phyloP scores from a whole-genome alignment of 2,113 vertebrate species.

The Nanorana parkeri region DNA sequence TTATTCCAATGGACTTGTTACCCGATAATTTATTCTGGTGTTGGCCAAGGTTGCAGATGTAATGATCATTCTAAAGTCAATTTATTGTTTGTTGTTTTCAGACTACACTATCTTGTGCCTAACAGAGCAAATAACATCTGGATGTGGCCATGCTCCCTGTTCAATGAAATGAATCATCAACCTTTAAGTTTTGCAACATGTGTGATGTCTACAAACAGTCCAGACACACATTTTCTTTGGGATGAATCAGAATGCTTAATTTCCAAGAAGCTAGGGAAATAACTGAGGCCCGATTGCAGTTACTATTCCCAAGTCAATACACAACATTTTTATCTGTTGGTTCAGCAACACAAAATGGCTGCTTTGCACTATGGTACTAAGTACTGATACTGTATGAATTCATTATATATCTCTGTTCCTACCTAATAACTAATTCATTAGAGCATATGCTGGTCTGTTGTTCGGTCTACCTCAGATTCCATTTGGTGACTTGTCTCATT shows the following conservation, averaged over 20 bases:
- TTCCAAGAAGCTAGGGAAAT: neutral
- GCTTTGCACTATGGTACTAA: neutral
- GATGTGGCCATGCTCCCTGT: neutral
- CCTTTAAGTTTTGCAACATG: neutral
- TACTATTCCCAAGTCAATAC: neutral
- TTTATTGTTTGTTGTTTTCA: neutral
- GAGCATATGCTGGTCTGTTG: neutral
- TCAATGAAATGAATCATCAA: constrained; percentile 5
- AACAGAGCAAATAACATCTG: neutral
- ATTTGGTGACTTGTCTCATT: constrained; percentile 5
- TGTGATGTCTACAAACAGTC: no score
- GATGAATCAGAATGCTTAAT: neutral
- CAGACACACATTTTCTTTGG: no score
- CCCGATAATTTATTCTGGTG: constrained; percentile 22
- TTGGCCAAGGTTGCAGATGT: neutral
- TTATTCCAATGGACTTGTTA: constrained; percentile 2
- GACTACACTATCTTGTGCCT: neutral
- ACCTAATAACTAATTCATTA: neutral
- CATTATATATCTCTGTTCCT: neutral
- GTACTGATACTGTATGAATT: neutral
- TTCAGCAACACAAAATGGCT: neutral
- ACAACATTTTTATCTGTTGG: neutral
- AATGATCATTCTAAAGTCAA: neutral
- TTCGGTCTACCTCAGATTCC: constrained; percentile 43
- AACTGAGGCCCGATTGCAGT: neutral